Percentiles rank a stretch among this genome's conserved stretches.
Conservation (phyloP, 2,888 invertebrate species). For the Romanomermis culicivorax region DNA sequence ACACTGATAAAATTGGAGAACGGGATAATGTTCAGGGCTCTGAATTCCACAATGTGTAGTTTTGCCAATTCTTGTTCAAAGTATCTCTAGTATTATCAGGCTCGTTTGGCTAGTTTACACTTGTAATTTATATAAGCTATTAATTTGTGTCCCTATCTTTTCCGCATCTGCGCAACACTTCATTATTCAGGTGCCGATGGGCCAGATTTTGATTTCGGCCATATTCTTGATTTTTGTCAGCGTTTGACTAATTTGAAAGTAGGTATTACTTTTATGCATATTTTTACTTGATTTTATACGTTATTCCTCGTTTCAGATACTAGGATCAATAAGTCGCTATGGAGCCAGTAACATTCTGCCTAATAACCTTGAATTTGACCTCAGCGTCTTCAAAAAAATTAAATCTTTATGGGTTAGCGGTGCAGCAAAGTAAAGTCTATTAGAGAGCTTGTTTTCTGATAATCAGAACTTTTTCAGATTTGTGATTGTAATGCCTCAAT, state of each 20-base stretch:
- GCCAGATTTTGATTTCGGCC: slow-evolving; percentile 64
- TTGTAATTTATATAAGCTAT: too few species aligned
- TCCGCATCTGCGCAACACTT: too few species aligned
- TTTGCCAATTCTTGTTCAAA: too few species aligned
- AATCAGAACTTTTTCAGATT: slow-evolving; percentile 21
- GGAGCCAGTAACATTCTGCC: slow-evolving; percentile 64
- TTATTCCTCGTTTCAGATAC: not conserved
- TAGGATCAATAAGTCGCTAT: not conserved
- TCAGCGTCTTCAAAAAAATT: slow-evolving; percentile 60
- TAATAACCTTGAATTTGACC: slow-evolving; percentile 53
- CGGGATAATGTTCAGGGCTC: too few species aligned
- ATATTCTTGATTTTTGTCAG: slow-evolving; percentile 54
- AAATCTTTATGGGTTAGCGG: slow-evolving; percentile 37
- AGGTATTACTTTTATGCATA: not conserved
- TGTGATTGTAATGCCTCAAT: slow-evolving; percentile 25
- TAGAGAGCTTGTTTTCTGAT: slow-evolving; percentile 37
- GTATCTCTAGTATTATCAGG: too few species aligned
- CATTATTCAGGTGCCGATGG: slow-evolving; percentile 58
- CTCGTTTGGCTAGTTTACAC: too few species aligned
- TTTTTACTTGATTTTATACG: not conserved
- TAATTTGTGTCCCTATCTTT: too few species aligned
- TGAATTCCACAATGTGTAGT: too few species aligned
- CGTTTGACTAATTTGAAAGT: slow-evolving; percentile 30
- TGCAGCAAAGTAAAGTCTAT: too few species aligned
- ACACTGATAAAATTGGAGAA: too few species aligned